Base-by-base conservation (phyloP, 37 sponge, comb jelly and placozoan species). In the Axinella damicornis region DNA sequence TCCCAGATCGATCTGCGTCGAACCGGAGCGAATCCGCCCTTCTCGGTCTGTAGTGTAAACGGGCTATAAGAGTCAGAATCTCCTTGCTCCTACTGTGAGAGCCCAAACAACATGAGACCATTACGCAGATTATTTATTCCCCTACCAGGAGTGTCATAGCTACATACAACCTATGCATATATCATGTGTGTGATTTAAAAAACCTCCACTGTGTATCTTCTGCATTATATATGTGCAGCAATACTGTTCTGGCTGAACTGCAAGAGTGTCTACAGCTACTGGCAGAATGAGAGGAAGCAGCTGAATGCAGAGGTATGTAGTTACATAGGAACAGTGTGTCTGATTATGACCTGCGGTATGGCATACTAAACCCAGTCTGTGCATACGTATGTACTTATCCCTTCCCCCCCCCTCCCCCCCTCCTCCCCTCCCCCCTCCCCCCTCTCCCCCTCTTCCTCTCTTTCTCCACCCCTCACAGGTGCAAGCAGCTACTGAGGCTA, bases 231-330 rank as follows among this genome's bases (percentile, higher is more conserved):
- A 46, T 32, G 6, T 63, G 56, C 75, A 93, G 94, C 84, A 12
- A 82, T 94, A 33, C 80, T 89, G 14, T 90, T 94, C 56, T 94
- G 91, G 91, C 65, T 94, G 15, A 81, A 94, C 77, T 94, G 91
- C 59, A 90, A 94, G 69, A 85, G 88, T 79, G 94, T 86, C 2
- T 94, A 94, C 71, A 73, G 57, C 55, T 88, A 87, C 74, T 94
- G 94, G 94, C 94, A 87, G 70, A 80, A 94, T 35, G 80, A 94
- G 81, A 74, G 92, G 53, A 87, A 90, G 56, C 78, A 65, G 25
- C 71, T 94, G 34, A 83, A 83, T 83, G 88, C 69, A 40, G 94
- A 94, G 91, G 94, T 90, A 25, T 21, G 70, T 18, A 16, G 2
- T 30, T 57, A 28, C 12, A n/a, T n/a, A 46, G 32, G 24, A 40